Conservation (phyloP, 2,113 vertebrate genomes). For the Eidolon helvum region DNA sequence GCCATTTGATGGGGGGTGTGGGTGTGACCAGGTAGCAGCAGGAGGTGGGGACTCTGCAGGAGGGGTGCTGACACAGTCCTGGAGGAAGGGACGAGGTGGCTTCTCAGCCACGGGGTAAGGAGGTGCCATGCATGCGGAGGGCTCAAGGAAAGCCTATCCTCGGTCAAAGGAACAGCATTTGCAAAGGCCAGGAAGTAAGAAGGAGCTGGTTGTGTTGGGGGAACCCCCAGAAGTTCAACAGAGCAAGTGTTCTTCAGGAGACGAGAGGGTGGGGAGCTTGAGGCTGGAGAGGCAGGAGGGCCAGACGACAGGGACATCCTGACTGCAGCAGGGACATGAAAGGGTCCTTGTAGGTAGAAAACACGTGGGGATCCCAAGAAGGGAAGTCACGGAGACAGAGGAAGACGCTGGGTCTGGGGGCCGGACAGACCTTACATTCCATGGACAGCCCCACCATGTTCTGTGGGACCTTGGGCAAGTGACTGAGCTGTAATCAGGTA, state of each 20-base stretch:
- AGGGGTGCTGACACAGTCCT: fast-evolving
- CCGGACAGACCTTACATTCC: fast-evolving
- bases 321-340: fast-evolving
- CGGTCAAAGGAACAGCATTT: background rate
- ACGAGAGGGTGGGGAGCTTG: background rate
- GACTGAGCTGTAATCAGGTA: too few species aligned
- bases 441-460: background rate
- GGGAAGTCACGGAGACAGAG: background rate
- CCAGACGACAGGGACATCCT: fast-evolving
- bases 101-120: background rate
- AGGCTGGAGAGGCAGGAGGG: background rate
- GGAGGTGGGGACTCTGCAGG: too few species aligned
- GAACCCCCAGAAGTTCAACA: background rate
- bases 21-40: background rate
- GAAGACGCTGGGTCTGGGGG: background rate
- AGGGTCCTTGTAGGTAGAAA: background rate
- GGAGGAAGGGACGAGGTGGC: background rate
- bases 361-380: too few species aligned
- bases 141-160: background rate
- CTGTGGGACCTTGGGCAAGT: background rate
- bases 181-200: background rate
- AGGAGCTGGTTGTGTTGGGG: background rate
- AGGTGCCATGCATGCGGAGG: background rate
- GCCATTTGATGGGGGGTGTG: background rate
- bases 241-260: background rate